Evolutionary conservation across 1,140 invertebrate genomes (phyloP), one percentile per base, ranked within the genome.

Genomic region (Bombyx mandarina): DNA sequence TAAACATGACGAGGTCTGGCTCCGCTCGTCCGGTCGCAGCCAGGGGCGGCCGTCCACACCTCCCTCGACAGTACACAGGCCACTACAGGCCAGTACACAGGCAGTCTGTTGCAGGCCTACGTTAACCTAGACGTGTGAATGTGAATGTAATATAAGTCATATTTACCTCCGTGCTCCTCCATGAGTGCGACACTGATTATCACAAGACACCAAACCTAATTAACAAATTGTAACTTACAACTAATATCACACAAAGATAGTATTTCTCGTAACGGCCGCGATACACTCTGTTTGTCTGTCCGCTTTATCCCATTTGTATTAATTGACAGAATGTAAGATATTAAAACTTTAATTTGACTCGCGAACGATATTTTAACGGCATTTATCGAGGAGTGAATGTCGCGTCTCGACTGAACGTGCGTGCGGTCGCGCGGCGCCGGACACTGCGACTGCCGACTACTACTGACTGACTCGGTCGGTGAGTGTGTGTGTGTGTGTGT

Each of bases 201-300:
- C 50, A 51, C 50, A 51, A 51, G 22, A 51, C 50, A 35, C 26
- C n/a, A 44, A 45, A 8, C 44, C 44, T n/a, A 57, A 54, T 18
- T 54, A 56, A 46, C 51, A 46, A 61, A 54, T 56, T 56, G 26
- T 35, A 35, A 3, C 61, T 73, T 67, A 72, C 43, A 67, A 57
- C 69, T 76, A 76, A 66, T 74, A 76, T 76, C 73, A 76, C 73
- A 76, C 71, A 63, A 51, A 51, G 67, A 63, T 62, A 56, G 61
- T 58, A 60, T 56, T 56, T 61, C 43, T 51, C 7, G n/a, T 51
- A 43, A 44, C 26, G 22, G 12, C 5, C 26, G 10, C 49, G 26
- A 26, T 42, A 43, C 42, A 6, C 8, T 18, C 22, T 22, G 26
- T 44, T 7, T 54, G 10, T 35, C 4, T 45, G 43, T 53, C 9